phyloP scores from a whole-genome alignment of 2,888 invertebrate species.

The Herminia tarsipennalis region DNA sequence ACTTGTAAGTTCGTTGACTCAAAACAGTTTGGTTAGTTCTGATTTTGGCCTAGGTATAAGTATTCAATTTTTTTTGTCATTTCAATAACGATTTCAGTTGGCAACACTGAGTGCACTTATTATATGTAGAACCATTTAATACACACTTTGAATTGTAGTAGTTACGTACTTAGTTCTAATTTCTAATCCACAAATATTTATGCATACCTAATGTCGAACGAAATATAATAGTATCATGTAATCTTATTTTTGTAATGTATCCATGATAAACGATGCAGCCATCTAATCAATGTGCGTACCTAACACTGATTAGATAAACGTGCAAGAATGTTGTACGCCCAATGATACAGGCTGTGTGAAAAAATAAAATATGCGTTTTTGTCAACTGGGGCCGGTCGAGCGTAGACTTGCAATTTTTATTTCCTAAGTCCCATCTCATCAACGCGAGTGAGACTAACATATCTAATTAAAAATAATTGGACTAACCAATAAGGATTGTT shows the following conservation, averaged over 20 bases:
- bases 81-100: too few species aligned
- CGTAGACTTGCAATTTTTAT: not conserved
- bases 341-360: slow-evolving; percentile 17
- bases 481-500: too few species aligned
- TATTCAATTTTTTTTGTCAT: too few species aligned
- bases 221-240: slow-evolving; percentile 26
- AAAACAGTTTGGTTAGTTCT: too few species aligned
- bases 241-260: slow-evolving; percentile 39
- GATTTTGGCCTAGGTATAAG: too few species aligned
- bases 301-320: slow-evolving; percentile 74
- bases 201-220: slow-evolving; percentile 7
- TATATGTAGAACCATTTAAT: too few species aligned
- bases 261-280: slow-evolving; percentile 61
- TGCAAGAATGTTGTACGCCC: slow-evolving; percentile 64
- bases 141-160: too few species aligned
- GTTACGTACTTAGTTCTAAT: not conserved
- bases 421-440: too few species aligned
- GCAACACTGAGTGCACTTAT: too few species aligned
- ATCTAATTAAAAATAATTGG: too few species aligned
- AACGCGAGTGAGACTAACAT: too few species aligned
- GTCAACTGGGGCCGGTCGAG: not conserved
- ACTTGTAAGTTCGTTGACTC: too few species aligned
- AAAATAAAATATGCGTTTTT: not conserved
- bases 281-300: slow-evolving; percentile 64
- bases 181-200: not conserved